A percentile compares a stretch with the other conserved stretches of the same genome.
Conservation (phyloP, 2,113 vertebrate genomes). For the Benitochromis conjunctus region DNA sequence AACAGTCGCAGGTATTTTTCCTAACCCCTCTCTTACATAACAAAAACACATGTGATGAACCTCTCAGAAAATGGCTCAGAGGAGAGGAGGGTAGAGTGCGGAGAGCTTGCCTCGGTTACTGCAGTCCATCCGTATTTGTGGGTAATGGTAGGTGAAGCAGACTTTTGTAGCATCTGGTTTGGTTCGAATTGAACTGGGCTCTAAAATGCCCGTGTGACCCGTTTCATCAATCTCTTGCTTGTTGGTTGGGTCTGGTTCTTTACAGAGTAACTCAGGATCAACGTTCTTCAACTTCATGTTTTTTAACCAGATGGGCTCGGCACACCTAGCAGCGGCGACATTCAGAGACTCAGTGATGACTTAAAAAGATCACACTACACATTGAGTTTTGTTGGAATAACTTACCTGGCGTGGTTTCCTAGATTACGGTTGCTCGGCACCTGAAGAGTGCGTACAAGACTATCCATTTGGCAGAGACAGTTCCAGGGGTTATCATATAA, state of each 20-base stretch:
- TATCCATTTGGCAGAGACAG: conserved; percentile 85
- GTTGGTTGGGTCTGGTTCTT: conserved; percentile 21
- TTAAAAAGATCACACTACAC: not conserved
- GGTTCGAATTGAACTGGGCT: conserved; percentile 50
- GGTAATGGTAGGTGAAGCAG: conserved; percentile 87
- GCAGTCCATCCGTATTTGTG: conserved; percentile 85
- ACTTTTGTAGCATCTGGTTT: conserved; percentile 78
- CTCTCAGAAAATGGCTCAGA: not conserved
- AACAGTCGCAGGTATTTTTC: not conserved
- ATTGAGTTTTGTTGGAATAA: not conserved
- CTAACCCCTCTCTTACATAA: conserved; percentile 1
- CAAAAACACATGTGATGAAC: not conserved
- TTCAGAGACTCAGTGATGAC: not conserved
- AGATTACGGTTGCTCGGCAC: conserved; percentile 89
- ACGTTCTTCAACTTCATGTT: conserved; percentile 82
- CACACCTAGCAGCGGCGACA: conserved; percentile 65
- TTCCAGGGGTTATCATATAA: conserved; percentile 92
- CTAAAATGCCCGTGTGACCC: conserved; percentile 1
- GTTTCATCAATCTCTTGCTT: not conserved
- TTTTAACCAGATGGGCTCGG: conserved; percentile 74
- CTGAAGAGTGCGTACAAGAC: conserved; percentile 86
- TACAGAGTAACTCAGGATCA: conserved; percentile 79
- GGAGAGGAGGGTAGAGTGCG: not conserved
- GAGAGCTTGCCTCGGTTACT: conserved; percentile 81
- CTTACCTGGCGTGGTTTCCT: conserved; percentile 85